Evolutionary conservation across 2,113 vertebrate species (phyloP), one percentile per base, ranked within the genome.

Genomic region (Carlito syrichta): DNA sequence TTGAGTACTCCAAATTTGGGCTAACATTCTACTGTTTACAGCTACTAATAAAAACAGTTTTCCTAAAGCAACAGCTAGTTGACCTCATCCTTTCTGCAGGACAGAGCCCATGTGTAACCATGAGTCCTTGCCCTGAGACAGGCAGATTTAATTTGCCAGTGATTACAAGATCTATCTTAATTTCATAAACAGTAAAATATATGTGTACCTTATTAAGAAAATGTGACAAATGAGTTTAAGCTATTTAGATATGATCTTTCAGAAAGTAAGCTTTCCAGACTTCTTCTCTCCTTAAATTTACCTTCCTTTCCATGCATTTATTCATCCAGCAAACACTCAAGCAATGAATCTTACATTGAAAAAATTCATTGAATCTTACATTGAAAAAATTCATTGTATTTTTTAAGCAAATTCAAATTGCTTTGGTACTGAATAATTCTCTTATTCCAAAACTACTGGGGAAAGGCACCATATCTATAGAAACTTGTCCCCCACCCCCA

Each of bases 151-250:
- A 54, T 68, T 86, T 85, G 25, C 25, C 66, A 82, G 3, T 35
- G 54, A 69, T 63, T 60, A 19, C 69, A 52, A 69, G n/a, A 63
- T 78, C n/a, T n/a, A 82, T 43, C 20, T 38, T 27, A 82, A 56
- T 79, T 74, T 63, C 32, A 90, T n/a, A 86, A 74, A 83, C 69
- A 82, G 19, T 82, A 71, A 71, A 58, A 77, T 77, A 43, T n/a
- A 25, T 27, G 3, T 40, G 7, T 60, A 5, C 93, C 66, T 86
- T 94, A 79, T 22, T 96, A 86, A 91, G 76, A n/a, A 81, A 68
- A 89, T 52, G 35, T 1, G 12, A 48, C 50, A 88, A 81, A 71
- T 77, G 40, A 86, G 40, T 79, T 56, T 54, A 89, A 77, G 43
- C 71, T 86, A 25, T 76, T 78, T 90, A 60, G 48, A 87, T 32